Percentiles rank a stretch among this genome's conserved stretches.
Conservation (phyloP, 2,797 vertebrate species). For the Bovichtus variegatus region DNA sequence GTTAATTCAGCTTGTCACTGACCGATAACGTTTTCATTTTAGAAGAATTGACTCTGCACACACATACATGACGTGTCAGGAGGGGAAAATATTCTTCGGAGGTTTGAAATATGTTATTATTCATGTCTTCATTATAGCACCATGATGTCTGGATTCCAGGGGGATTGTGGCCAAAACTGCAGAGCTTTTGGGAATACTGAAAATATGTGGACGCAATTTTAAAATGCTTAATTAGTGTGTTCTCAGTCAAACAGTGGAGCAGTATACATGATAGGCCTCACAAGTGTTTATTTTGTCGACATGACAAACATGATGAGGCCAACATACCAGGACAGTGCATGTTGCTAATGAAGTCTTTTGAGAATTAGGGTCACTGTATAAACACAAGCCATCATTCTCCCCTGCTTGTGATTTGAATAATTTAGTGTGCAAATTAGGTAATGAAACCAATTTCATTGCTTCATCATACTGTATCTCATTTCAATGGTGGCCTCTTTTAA, state of each 20-base stretch:
- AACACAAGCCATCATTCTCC: conserved; percentile 81
- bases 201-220: conserved; percentile 37
- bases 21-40: neutral
- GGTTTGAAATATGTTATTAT: conserved; percentile 8
- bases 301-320: conserved; percentile 53
- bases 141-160: neutral
- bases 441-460: conserved; percentile 81
- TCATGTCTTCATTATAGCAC: conserved; percentile 15
- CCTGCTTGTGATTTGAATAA: conserved; percentile 88
- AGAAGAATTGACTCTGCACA: neutral
- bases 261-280: conserved; percentile 11
- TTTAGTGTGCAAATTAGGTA: conserved; percentile 86
- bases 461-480: conserved; percentile 81
- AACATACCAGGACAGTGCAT: conserved; percentile 69
- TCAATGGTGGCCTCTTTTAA: conserved; percentile 81
- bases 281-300: conserved; percentile 47
- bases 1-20: too few species aligned
- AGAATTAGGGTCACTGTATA: conserved; percentile 88
- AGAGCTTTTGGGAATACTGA: conserved; percentile 6
- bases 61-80: neutral
- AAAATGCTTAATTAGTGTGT: conserved; percentile 45
- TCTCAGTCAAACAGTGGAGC: conserved; percentile 37
- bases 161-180: conserved; percentile 5
- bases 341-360: conserved; percentile 84
- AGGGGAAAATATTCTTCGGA: neutral